Conservation (phyloP, 35 echinoderm and acorn worm genomes). For the Lytechinus pictus region DNA sequence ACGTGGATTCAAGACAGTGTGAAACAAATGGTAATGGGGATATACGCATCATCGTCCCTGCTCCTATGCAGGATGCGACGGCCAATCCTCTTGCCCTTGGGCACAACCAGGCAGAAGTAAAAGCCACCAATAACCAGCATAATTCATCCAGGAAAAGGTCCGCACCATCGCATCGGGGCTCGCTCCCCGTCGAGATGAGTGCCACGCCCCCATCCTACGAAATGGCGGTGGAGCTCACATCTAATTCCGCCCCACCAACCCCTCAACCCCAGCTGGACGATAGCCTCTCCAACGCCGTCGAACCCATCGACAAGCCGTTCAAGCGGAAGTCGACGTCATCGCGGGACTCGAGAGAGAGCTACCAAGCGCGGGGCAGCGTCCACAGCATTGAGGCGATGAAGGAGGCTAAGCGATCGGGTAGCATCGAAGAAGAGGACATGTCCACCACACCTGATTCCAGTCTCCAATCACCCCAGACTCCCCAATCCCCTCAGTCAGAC, state of each 20-base stretch:
- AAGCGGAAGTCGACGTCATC: background rate
- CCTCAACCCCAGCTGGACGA: conserved; percentile 25
- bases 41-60: conserved; percentile 68
- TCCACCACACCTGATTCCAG: conserved; percentile 24
- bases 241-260: background rate
- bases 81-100: conserved; percentile 76
- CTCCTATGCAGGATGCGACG: conserved; percentile 79
- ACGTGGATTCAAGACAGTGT: conserved; percentile 10
- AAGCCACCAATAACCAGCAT: conserved; percentile 32
- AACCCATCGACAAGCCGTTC: background rate
- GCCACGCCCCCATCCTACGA: conserved; percentile 43
- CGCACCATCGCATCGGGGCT: conserved; percentile 8
- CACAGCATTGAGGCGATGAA: background rate
- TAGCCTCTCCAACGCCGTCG: background rate
- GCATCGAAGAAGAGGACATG: conserved; percentile 12
- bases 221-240: conserved; percentile 42
- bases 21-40: conserved; percentile 57
- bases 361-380: background rate
- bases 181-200: conserved; percentile 2
- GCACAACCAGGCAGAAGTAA: conserved; percentile 39
- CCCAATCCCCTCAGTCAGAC: conserved; percentile 47
- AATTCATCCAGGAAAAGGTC: conserved; percentile 22
- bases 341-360: conserved; percentile 13
- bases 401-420: background rate
- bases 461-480: background rate